Evolutionary conservation across 2,797 vertebrate genomes (phyloP), one percentile per base, ranked within the genome.

Genomic region (Lepidocolaptes lacrymiger): DNA sequence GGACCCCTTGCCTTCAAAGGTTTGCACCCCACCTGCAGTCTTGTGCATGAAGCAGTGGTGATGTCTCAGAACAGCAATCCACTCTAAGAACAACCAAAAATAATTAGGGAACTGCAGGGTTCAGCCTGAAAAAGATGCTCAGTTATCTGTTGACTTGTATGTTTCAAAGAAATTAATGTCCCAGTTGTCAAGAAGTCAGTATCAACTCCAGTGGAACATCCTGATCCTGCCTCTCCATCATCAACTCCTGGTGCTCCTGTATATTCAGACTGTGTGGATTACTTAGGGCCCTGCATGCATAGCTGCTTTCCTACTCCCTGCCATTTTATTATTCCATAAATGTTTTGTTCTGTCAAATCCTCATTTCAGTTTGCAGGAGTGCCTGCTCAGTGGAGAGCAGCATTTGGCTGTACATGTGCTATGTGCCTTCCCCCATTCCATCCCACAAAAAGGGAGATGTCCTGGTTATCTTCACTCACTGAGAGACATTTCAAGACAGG

Each of bases 401-500:
- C 5, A 1, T 73, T 49, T 69, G 46, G 20, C 54, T 74, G n/a
- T 36, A 13, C 0, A 0, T 8, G 2, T 59, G 28, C 41, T 69
- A 1, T 32, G n/a, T 89, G 37, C 26, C 32, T 94, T 88, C 19
- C 30, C 10, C 12, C 26, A 49, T 22, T 73, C 63, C 34, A 37
- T 52, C 17, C 30, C 18, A 20, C 12, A 56, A 49, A 61, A 89
- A 30, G 2, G 8, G 24, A 46, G 56, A 74, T 68, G 15, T 77
- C 26, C 12, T 43, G 28, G 9, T 64, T 44, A 37, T 18, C 58
- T 63, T 20, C 41, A 78, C 26, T 59, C 55, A 39, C 36, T 16
- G 8, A 56, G 28, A 72, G 52, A 63, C 12, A 14, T 80, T 67
- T 80, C 43, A 78, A 39, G 26, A 23, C 8, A 75, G 10, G 74